Evolutionary conservation across 2,113 vertebrate genomes (phyloP).

Genomic region (Ptilonorhynchus violaceus): DNA sequence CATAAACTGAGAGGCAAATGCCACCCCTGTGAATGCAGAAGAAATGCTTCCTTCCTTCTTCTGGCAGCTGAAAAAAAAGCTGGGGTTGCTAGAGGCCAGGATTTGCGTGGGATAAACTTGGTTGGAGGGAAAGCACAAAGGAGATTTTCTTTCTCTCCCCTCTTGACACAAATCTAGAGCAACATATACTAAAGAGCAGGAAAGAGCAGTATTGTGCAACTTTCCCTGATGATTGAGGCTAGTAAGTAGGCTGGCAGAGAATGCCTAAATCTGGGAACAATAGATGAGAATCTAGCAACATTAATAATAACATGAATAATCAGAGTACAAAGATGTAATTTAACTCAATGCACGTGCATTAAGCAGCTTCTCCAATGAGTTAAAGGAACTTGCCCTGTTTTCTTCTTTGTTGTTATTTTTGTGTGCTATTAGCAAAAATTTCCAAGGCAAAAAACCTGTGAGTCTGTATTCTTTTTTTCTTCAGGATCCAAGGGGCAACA

Average conservation of each 20-base stretch:
- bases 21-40: neutral
- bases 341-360: neutral
- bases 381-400: neutral
- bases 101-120: neutral
- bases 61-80: neutral
- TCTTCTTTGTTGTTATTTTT: neutral
- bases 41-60: neutral
- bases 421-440: neutral
- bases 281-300: neutral
- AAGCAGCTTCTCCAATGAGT: neutral
- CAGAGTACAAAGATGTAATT: neutral
- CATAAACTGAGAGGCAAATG: neutral
- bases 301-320: neutral
- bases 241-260: neutral
- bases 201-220: neutral
- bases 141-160: neutral
- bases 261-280: neutral
- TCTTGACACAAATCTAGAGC: neutral
- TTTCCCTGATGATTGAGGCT: neutral
- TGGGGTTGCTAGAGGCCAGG: neutral
- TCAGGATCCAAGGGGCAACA: slow-evolving; percentile 62
- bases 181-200: neutral
- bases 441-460: neutral
- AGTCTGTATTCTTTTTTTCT: neutral
- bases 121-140: neutral